Conservation (phyloP, 2,888 invertebrate species). For the Volucella bombylans region DNA sequence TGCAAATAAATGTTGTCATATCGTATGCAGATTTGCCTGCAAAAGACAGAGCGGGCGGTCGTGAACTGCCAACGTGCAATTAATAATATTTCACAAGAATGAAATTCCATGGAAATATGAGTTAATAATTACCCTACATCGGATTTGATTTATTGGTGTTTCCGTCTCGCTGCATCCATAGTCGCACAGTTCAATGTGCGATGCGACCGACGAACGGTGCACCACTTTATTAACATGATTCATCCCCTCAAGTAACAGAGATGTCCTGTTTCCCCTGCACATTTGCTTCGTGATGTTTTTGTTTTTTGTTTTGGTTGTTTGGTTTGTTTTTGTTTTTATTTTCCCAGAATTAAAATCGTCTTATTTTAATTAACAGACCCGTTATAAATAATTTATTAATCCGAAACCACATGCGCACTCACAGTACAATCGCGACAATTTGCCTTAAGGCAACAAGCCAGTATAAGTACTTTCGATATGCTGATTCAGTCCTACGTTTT, state of each 20-base stretch:
- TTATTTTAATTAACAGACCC: constrained; percentile 74
- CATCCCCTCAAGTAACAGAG: constrained; percentile 67
- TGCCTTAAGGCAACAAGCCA: neutral
- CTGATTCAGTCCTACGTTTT: constrained; percentile 43
- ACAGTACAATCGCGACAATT: constrained; percentile 53
- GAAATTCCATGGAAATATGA: constrained; percentile 73
- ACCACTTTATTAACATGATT: constrained; percentile 70
- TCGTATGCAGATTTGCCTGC: constrained; percentile 36
- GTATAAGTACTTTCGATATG: constrained; percentile 35
- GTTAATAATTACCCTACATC: constrained; percentile 74
- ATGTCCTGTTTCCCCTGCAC: constrained; percentile 68
- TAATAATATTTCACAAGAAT: constrained; percentile 73
- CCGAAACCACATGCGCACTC: constrained; percentile 70
- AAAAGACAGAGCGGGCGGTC: constrained; percentile 73
- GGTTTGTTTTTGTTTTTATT: constrained; percentile 33
- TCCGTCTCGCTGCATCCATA: constrained; percentile 71
- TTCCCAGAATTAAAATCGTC: constrained; percentile 68
- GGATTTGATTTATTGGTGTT: constrained; percentile 70
- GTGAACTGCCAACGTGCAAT: constrained; percentile 73
- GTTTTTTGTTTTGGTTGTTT: neutral
- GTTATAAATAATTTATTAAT: constrained; percentile 74
- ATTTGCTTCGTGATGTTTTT: constrained; percentile 44
- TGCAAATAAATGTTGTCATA: constrained; percentile 40
- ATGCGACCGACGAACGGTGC: constrained; percentile 53
- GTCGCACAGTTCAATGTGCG: constrained; percentile 68